A percentile compares a stretch with the other conserved stretches of the same genome.
Conservation (phyloP, 2,797 vertebrate genomes). For the Loris lydekkerianus region DNA sequence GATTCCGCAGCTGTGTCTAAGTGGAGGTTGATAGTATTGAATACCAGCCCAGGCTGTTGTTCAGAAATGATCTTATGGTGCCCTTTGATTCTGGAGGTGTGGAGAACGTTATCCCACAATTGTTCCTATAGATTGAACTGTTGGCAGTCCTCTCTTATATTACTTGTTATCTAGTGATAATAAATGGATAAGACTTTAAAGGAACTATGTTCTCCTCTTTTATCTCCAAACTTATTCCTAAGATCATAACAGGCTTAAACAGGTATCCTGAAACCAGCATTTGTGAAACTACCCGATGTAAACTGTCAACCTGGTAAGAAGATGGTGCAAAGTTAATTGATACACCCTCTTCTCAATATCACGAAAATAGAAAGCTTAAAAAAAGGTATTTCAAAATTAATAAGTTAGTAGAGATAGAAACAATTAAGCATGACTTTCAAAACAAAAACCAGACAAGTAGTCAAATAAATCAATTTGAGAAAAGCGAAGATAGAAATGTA, state of each 20-base stretch:
- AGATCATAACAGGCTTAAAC: not conserved
- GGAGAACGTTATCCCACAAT: not conserved
- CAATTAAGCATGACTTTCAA: not conserved
- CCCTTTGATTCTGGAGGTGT: not conserved
- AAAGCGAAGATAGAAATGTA: constrained; percentile 23
- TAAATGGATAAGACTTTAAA: not conserved
- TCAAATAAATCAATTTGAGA: constrained; percentile 26
- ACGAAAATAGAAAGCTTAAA: not conserved
- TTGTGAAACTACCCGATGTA: not conserved
- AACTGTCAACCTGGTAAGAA: not conserved
- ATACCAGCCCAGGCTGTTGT: not conserved
- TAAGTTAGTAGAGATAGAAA: not conserved
- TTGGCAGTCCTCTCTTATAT: not conserved
- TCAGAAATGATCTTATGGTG: not conserved
- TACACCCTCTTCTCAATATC: not conserved
- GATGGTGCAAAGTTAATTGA: not conserved
- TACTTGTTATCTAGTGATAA: not conserved
- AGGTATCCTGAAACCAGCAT: not conserved
- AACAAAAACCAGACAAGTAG: not conserved
- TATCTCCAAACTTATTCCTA: not conserved
- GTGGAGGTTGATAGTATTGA: not conserved
- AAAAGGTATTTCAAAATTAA: constrained; percentile 8
- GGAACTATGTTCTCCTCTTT: not conserved
- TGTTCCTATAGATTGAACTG: not conserved
- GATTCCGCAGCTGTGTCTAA: constrained; percentile 6